Evolutionary conservation across 2,888 invertebrate species (phyloP).

Genomic region (Chrysomela aeneicollis): DNA sequence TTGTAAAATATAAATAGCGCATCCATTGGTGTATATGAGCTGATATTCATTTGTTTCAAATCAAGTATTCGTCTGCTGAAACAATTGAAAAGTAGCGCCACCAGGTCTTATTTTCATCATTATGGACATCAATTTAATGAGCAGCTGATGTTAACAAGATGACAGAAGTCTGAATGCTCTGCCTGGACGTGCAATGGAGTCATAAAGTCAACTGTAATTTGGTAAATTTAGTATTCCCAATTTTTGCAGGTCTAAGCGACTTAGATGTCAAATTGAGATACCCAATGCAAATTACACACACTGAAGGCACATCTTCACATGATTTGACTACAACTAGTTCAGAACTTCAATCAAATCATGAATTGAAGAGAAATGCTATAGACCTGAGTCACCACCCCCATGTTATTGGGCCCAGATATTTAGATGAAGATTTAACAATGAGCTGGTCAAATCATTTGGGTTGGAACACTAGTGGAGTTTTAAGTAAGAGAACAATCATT

Average conservation of each 20-base stretch:
- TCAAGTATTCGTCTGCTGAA: too few relatives aligned
- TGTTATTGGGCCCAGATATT: constrained; percentile 79
- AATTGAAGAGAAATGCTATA: neutral
- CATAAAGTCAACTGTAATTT: too few relatives aligned
- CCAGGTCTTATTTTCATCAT: too few relatives aligned
- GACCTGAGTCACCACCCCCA: constrained; percentile 66
- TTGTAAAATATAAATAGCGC: too few relatives aligned
- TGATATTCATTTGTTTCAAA: too few relatives aligned
- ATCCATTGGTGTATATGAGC: too few relatives aligned
- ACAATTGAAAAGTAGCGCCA: too few relatives aligned
- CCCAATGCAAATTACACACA: neutral
- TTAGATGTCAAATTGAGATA: constrained; percentile 25
- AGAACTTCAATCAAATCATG: neutral
- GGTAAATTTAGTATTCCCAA: neutral
- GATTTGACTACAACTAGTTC: neutral
- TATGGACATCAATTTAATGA: too few relatives aligned
- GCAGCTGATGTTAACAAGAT: too few relatives aligned
- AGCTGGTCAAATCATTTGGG: constrained; percentile 70
- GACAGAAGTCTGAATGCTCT: too few relatives aligned
- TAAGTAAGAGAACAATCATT: constrained; percentile 72
- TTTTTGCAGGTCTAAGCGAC: constrained; percentile 25
- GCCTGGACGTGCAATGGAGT: too few relatives aligned
- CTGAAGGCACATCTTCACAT: neutral
- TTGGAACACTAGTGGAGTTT: constrained; percentile 75
- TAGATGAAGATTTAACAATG: constrained; percentile 71